Base-by-base conservation (phyloP, 2,888 invertebrate species). In the Leucophenga maculata region DNA sequence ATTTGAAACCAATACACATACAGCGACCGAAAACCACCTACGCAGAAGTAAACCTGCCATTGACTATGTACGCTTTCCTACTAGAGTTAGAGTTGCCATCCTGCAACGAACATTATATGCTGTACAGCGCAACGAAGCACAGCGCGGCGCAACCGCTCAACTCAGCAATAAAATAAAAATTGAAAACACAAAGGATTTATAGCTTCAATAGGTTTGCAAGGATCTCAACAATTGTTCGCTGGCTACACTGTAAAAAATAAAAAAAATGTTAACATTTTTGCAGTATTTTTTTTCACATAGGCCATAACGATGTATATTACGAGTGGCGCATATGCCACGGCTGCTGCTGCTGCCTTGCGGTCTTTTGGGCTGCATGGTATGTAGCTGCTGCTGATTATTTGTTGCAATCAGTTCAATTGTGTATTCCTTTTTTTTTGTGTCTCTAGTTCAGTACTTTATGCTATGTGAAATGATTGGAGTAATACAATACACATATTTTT, bases 131-230 rank as follows among this genome's bases (percentile, higher is more conserved):
- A 32, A 8, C 32, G n/a, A n/a, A n/a, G 32, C 32, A 32, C 32
- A 32, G 32, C 32, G 8, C 73, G 69, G 55, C 48, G 69, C 69
- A 54, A 32, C 60, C 50, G 59, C 55, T 26, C 46, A 62, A n/a
- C 54, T 14, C 48, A 67, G 80, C 80, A 82, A 82, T 83, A 82
- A 82, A 82, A 82, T 82, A 83, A 82, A 82, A 82, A 82, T 83
- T 82, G 82, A 82, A 83, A 82, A 82, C 83, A 82, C 82, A 82
- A 82, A 83, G 82, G 83, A 82, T 82, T 82, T 82, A 82, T 82
- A 80, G 82, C 83, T 83, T 83, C 82, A 82, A 83, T 81, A 82
- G 82, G 82, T 82, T 82, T 82, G 82, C 82, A 83, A 83, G 82
- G 77, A 82, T 79, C 78, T 77, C 74, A 74, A 77, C 77, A 77